Percentiles rank a stretch among this genome's conserved stretches.
Conservation (phyloP, 2,888 invertebrate genomes). For the Entomobrya proxima region DNA sequence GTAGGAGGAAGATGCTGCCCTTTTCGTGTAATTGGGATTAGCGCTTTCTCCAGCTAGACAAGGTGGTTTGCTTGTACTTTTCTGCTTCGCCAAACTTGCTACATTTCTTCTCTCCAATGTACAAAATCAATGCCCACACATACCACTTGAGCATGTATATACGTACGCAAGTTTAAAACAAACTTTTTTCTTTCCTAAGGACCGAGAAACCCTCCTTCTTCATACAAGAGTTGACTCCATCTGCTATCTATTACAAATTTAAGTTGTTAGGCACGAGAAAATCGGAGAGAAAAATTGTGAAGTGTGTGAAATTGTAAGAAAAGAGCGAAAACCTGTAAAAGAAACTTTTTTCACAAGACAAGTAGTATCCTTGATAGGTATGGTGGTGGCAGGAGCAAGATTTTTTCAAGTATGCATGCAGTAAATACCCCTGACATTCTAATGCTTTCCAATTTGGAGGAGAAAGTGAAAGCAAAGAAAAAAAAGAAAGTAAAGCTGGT, state of each 20-base stretch:
- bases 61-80: slow-evolving; percentile 4
- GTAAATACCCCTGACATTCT: not conserved
- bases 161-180: slow-evolving; percentile 11
- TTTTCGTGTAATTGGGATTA: slow-evolving; percentile 57
- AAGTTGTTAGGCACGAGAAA: slow-evolving; percentile 25
- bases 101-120: not conserved
- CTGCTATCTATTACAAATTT: slow-evolving; percentile 37
- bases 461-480: not conserved
- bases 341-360: slow-evolving; percentile 27
- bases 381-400: not conserved
- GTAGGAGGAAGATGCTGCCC: slow-evolving; percentile 14
- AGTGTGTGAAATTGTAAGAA: slow-evolving; percentile 42
- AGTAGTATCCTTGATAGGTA: not conserved
- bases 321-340: not conserved
- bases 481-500: not conserved
- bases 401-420: not conserved
- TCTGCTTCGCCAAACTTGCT: not conserved
- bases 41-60: slow-evolving; percentile 31
- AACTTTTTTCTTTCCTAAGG: not conserved
- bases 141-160: not conserved
- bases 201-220: not conserved
- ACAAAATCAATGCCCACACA: slow-evolving; percentile 2
- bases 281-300: not conserved
- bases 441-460: not conserved
- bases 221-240: not conserved